Conservation (phyloP, 2,797 vertebrate species). For the Sebastes iracundus region DNA sequence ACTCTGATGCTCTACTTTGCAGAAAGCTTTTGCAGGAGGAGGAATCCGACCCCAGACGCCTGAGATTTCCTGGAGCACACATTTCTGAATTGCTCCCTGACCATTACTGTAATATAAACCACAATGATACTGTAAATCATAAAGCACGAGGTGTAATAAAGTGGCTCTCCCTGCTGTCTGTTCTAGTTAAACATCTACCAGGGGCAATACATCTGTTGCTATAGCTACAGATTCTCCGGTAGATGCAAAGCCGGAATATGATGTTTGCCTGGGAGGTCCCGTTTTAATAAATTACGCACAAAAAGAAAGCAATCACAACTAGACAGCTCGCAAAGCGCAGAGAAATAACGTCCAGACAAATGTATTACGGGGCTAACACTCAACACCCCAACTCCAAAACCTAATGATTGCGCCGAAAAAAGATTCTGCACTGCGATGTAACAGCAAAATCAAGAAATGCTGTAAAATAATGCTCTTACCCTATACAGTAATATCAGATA, state of each 20-base stretch:
- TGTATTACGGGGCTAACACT: conserved; percentile 51
- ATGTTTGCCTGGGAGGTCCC: conserved; percentile 68
- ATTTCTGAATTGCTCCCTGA: conserved; percentile 56
- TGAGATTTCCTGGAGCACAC: conserved; percentile 42
- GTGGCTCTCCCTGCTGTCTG: conserved; percentile 73
- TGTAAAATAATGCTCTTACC: conserved; percentile 26
- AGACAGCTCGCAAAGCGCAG: conserved; percentile 27
- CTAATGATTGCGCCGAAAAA: conserved; percentile 27
- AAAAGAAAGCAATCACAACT: conserved; percentile 57
- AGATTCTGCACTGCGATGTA: background rate
- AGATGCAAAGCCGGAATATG: conserved; percentile 68
- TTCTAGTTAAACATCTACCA: conserved; percentile 78
- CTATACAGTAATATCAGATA: conserved; percentile 1
- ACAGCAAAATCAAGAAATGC: conserved; percentile 18
- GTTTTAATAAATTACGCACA: conserved; percentile 74
- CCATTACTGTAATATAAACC: conserved; percentile 63
- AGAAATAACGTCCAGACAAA: conserved; percentile 56
- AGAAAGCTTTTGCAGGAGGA: conserved; percentile 29
- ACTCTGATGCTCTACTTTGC: background rate
- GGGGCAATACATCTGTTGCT: conserved; percentile 75
- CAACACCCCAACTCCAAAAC: conserved; percentile 37
- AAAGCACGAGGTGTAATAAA: conserved; percentile 75
- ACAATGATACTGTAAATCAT: conserved; percentile 69
- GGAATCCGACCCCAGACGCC: conserved; percentile 24
- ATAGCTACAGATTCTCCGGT: conserved; percentile 67